These are phyloP conservation scores for Rallus crepitans DNA, from an alignment of 2,797 vertebrate genomes.

Conservation along the genomic window DNA sequence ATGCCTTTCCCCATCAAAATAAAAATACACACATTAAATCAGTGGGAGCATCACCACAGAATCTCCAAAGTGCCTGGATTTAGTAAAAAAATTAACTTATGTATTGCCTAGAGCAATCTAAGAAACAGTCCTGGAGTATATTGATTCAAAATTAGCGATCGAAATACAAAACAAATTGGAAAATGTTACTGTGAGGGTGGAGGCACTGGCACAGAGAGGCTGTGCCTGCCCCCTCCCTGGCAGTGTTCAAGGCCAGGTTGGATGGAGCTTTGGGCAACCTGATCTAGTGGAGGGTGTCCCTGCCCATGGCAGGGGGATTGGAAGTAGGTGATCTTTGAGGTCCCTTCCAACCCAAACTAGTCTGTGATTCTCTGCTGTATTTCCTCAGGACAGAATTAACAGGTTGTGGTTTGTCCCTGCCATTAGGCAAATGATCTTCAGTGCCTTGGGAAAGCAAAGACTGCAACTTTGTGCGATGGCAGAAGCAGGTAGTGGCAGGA, in stretches of 20 bases:
- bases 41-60: accelerated
- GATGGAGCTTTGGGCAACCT: no score
- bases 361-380: background rate
- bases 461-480: background rate
- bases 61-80: background rate
- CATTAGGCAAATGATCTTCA: background rate
- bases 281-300: no score
- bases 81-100: background rate
- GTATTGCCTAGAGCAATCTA: background rate
- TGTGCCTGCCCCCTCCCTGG: no score
- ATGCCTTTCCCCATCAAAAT: background rate
- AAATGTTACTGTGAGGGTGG: background rate
- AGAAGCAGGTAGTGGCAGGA: background rate
- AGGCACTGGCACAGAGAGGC: no score
- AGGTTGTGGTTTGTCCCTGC: background rate
- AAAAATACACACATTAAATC: background rate
- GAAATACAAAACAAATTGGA: background rate
- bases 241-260: no score
- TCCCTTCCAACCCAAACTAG: no score
- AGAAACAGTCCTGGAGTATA: background rate
- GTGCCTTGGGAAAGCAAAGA: background rate
- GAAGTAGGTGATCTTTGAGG: no score
- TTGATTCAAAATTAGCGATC: background rate
- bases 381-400: background rate
- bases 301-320: no score